Evolutionary conservation across 37 sponge, comb jelly and placozoan species (phyloP), one percentile per base, ranked within the genome.

Genomic region (Lycopodina hypogea): DNA sequence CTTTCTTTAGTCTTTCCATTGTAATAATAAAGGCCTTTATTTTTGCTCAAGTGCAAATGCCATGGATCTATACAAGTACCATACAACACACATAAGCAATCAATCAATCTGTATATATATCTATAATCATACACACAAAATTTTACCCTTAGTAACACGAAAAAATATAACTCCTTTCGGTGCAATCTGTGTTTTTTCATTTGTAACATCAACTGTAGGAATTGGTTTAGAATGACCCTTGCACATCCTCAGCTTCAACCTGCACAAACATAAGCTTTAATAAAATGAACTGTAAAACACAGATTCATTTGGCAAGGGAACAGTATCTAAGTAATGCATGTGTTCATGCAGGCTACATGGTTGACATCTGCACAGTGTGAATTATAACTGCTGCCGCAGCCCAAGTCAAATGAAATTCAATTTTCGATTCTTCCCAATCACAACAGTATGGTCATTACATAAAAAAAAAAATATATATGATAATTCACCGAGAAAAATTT

Each of bases 41-140:
- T 56, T 40, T 68, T 83, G 42, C 85, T 81, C 40, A 80, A 50
- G 42, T 92, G 88, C 72, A 92, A 72, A 73, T 92, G 84, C 92
- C 92, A 92, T 39, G 92, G 92, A 38, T 92, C 92, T 90, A 52
- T 0, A 82, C 30, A 52, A 63, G 38, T 24, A 66, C 34, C 4
- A 57, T 26, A 61, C 48, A 37, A 42, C 65, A 58, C 3, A 23
- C 6, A 38, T 3, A 34, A 60, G 28, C 3, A 17, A 50, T 19
- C 56, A 29, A 45, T 9, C 9, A 12, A 12, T 4, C 48, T 45
- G 48, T 9, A 45, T 12, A 45, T 45, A 45, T 45, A 9, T 9
- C 48, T 12, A 9, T 45, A 9, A 45, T 45, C 48, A 9, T 9
- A 12, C 4, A 45, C 48, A 69, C 7, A 68, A 55, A 24, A 8